A percentile compares a stretch with the other conserved stretches of the same genome.
phyloP scores from a whole-genome alignment of 1,140 invertebrate genomes.

The Spodoptera frugiperda region DNA sequence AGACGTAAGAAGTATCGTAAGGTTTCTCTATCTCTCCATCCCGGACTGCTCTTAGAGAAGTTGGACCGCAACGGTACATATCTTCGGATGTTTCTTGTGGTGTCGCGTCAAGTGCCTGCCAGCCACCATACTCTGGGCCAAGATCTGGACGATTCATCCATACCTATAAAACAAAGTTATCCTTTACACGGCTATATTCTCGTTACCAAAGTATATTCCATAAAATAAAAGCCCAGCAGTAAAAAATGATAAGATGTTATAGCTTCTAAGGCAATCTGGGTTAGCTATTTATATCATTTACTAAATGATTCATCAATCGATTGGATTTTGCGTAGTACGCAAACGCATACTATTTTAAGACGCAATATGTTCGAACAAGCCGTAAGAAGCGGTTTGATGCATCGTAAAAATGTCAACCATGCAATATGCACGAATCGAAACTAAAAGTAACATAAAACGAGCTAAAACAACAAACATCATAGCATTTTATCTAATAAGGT shows the following conservation, averaged over 20 bases:
- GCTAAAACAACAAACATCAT: neutral
- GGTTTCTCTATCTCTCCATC: constrained; percentile 92
- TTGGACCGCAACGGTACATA: constrained; percentile 94
- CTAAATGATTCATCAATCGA: constrained; percentile 38
- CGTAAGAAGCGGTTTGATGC: neutral
- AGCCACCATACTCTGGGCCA: constrained; percentile 92
- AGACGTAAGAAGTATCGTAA: constrained; percentile 94
- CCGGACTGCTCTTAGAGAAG: constrained; percentile 92
- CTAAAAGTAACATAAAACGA: neutral
- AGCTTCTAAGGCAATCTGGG: constrained; percentile 27
- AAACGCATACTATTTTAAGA: constrained; percentile 35
- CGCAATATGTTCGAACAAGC: neutral
- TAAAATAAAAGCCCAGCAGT: neutral
- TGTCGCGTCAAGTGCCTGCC: constrained; percentile 97
- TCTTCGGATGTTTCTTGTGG: constrained; percentile 95
- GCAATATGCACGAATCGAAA: neutral
- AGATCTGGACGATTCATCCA: constrained; percentile 97
- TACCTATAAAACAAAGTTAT: constrained; percentile 71
- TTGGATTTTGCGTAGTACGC: constrained; percentile 31
- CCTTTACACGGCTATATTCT: too few species aligned
- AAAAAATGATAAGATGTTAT: neutral
- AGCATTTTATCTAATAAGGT: too few species aligned
- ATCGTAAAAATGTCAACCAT: neutral
- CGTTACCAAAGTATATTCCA: neutral
- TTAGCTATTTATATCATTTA: constrained; percentile 38